Conservation (phyloP, 2,113 vertebrate species). For the Opisthocomus hoazin region DNA sequence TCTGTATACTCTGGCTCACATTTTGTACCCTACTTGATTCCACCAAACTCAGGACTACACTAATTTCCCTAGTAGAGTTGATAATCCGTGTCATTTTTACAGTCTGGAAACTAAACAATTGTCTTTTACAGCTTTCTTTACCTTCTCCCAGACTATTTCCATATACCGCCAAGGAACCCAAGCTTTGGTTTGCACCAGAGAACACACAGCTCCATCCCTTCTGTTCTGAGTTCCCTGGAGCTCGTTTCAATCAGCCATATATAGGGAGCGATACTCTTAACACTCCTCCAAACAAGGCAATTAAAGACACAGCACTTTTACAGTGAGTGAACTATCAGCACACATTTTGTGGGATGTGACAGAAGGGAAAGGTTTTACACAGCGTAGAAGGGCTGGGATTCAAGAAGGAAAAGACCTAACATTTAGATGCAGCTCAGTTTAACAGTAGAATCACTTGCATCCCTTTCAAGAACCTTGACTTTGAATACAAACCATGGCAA, state of each 20-base stretch:
- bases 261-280: fast-evolving
- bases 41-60: background rate
- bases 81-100: background rate
- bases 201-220: background rate
- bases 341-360: background rate
- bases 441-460: background rate
- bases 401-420: background rate
- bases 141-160: background rate
- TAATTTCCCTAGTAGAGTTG: background rate
- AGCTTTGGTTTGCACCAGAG: background rate
- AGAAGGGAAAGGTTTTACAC: background rate
- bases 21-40: background rate
- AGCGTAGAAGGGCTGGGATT: background rate
- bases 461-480: background rate
- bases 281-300: background rate
- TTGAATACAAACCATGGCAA: slow-evolving; percentile 4
- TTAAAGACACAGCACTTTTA: background rate
- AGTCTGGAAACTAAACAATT: background rate
- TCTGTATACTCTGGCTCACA: background rate
- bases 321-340: background rate
- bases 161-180: background rate
- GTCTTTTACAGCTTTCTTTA: background rate
- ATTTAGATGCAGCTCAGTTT: background rate
- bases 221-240: background rate
- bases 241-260: background rate